Evolutionary conservation across 2,113 vertebrate species (phyloP).

Genomic region (Cnemophilus loriae): DNA sequence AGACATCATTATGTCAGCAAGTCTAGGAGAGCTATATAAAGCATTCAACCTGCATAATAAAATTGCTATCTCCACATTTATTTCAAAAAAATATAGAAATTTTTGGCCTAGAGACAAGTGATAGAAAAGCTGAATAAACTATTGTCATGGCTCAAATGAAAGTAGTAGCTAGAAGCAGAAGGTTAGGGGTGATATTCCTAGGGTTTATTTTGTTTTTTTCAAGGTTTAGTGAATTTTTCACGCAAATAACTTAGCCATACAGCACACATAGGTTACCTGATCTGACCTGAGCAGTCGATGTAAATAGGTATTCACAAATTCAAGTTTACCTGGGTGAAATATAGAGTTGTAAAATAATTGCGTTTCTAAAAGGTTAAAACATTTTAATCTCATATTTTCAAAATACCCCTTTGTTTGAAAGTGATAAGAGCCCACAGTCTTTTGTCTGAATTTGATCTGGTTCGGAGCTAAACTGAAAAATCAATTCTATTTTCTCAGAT

Average conservation of each 20-base stretch:
- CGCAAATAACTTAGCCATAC: neutral
- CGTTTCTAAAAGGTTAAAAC: neutral
- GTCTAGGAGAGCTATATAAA: neutral
- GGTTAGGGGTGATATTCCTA: neutral
- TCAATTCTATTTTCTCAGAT: neutral
- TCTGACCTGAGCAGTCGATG: neutral
- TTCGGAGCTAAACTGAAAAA: neutral
- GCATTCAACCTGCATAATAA: neutral
- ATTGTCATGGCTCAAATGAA: neutral
- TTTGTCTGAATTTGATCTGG: neutral
- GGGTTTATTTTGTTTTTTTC: neutral
- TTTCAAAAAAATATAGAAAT: neutral
- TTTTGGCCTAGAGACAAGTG: neutral
- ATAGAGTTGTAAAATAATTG: neutral
- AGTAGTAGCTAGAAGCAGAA: neutral
- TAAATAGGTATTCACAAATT: neutral
- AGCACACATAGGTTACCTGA: neutral
- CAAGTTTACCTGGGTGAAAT: neutral
- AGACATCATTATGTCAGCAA: neutral
- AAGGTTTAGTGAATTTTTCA: neutral
- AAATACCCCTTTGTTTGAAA: neutral
- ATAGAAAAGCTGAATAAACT: neutral
- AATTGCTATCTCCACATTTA: neutral
- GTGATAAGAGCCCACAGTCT: fast-evolving
- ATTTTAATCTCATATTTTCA: neutral